Evolutionary conservation across 1,140 invertebrate species (phyloP), one percentile per base, ranked within the genome.

Genomic region (Conus betulinus): DNA sequence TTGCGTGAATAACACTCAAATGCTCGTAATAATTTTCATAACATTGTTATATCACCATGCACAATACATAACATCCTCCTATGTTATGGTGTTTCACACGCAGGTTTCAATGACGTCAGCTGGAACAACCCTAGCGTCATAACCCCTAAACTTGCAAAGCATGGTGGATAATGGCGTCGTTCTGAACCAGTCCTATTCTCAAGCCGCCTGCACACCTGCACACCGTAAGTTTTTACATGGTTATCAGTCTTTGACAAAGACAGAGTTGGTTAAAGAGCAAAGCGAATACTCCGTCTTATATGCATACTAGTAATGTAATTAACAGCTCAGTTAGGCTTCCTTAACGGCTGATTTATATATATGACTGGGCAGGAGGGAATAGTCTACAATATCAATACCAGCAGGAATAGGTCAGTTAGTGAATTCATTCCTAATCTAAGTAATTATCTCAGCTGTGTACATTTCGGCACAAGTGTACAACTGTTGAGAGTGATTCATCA

Each of bases 71-170:
- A n/a, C 6, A 6, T n/a, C 23, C 13, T 23, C 15, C 6, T 20
- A 20, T 23, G 67, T n/a, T 71, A 52, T 23, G n/a, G 23, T 87
- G 71, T 87, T n/a, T 10, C 17, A 67, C 51, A 84, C 88, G n/a
- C 55, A 91, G 92, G 92, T 17, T 93, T 88, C 89, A 90, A 92
- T 86, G 92, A 93, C 82, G 90, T 93, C 13, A 89, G 92, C 39
- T 93, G 89, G 89, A 87, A 88, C 84, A 93, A 93, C 67, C 84
- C 83, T 27, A 78, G 87, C 53, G 87, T 91, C 3, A 85, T 79
- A 51, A 91, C 91, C 17, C 92, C 92, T 13, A 92, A n/a, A 87
- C 25, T 84, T 93, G 17, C 83, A 89, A 57, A 23, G 8, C 23
- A 84, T 93, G 84, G 92, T 89, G 15, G 76, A 55, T 25, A 51